A percentile compares a stretch with the other conserved stretches of the same genome.
Evolutionary conservation across 1,140 invertebrate species (phyloP).

Genomic region (Brachionus rubens): DNA sequence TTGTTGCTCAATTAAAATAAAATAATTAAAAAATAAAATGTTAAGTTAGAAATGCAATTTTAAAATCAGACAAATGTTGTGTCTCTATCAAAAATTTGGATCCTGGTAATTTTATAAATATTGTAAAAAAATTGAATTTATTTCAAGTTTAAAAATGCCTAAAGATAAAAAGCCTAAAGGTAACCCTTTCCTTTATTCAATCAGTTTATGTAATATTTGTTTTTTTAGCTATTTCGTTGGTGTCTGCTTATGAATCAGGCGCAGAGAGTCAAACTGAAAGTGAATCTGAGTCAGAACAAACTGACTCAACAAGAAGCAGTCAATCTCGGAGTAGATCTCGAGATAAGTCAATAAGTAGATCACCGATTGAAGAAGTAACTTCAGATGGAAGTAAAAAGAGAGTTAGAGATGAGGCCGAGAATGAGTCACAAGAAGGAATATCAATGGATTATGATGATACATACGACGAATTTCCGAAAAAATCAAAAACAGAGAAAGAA

Average conservation of each 20-base stretch:
- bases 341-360: neutral
- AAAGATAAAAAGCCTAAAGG: constrained; percentile 11
- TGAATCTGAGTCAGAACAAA: neutral
- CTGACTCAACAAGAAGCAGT: neutral
- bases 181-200: neutral
- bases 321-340: neutral
- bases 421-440: neutral
- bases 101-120: neutral
- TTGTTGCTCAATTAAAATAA: no score
- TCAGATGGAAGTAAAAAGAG: neutral
- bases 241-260: constrained; percentile 40
- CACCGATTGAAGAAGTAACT: neutral
- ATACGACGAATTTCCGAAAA: neutral
- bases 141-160: neutral
- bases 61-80: no score
- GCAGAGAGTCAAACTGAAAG: constrained; percentile 9
- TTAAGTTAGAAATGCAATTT: no score
- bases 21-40: no score
- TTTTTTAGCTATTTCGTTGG: neutral
- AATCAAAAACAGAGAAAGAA: neutral
- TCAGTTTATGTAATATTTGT: no score
- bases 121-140: neutral
- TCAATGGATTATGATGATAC: constrained; percentile 6
- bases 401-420: neutral
- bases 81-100: no score